phyloP scores from a whole-genome alignment of 2,113 vertebrate species.

The Ceyx cyanopectus region DNA sequence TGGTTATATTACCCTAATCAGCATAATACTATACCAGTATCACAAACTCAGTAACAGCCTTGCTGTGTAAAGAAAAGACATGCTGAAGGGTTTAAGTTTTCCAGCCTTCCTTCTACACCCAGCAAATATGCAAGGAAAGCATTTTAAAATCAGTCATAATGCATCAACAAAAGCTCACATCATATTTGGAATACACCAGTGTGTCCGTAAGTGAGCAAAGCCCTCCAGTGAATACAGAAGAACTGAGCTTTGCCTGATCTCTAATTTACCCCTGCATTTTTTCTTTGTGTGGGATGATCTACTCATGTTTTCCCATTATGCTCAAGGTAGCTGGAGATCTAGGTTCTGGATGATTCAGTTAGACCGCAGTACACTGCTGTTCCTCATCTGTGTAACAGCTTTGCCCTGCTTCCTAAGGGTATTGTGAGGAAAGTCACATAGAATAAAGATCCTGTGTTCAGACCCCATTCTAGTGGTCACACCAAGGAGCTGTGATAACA shows the following conservation, averaged over 20 bases:
- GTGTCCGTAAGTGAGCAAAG: neutral
- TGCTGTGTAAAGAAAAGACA: neutral
- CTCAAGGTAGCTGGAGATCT: neutral
- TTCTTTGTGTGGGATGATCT: neutral
- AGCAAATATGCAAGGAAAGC: neutral
- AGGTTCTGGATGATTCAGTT: neutral
- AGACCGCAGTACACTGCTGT: neutral
- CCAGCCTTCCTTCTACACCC: neutral
- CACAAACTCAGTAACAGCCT: neutral
- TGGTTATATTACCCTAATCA: neutral
- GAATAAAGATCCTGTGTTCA: neutral
- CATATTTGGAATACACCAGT: neutral
- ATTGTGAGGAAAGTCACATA: neutral
- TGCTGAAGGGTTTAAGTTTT: neutral
- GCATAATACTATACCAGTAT: neutral
- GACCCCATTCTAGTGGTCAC: neutral
- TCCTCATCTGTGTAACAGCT: neutral
- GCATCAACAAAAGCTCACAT: neutral
- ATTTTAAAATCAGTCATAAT: neutral
- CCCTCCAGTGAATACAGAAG: neutral
- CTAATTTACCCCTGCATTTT: neutral
- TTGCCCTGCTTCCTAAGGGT: neutral
- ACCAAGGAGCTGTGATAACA: neutral
- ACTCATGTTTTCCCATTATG: conserved; percentile 3
- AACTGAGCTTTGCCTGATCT: neutral